Percentiles rank a stretch among this genome's conserved stretches.
phyloP scores from a whole-genome alignment of 2,113 vertebrate genomes.

The Macroglossus sobrinus region DNA sequence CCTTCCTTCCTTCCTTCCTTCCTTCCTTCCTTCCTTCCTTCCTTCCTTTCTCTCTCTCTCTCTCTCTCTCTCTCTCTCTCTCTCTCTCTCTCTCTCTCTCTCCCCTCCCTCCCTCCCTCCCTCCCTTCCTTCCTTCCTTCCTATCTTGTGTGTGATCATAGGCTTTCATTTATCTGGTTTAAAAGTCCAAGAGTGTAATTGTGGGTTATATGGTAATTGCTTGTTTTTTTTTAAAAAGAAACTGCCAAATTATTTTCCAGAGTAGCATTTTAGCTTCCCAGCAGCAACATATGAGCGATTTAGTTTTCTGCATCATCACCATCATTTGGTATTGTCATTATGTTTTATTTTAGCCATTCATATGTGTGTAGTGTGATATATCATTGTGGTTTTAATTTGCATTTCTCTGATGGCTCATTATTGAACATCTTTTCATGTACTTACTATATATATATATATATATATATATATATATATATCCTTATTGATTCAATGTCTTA shows the following conservation, averaged over 20 bases:
- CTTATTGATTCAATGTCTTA: not conserved
- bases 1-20: not conserved
- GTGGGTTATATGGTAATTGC: not conserved
- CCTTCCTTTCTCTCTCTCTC: not conserved
- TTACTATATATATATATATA: not conserved
- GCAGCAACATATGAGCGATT: not conserved
- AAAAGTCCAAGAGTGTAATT: not conserved
- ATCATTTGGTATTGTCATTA: not conserved
- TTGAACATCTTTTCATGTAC: not conserved
- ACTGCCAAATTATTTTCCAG: not conserved
- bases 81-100: not conserved
- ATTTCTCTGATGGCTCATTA: not conserved
- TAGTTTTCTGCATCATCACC: not conserved
- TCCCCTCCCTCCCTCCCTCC: too few relatives aligned
- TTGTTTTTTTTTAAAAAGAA: not conserved
- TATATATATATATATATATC: not conserved
- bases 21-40: not conserved
- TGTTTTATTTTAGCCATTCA: constrained; percentile 14
- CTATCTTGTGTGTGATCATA: not conserved
- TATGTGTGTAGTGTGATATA: not conserved
- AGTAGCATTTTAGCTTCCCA: not conserved
- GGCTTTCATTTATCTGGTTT: not conserved
- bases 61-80: not conserved
- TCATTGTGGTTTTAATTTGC: not conserved
- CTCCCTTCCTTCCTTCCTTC: not conserved